Conservation (phyloP, 2,888 invertebrate genomes). For the Eumerus sabulonum region DNA sequence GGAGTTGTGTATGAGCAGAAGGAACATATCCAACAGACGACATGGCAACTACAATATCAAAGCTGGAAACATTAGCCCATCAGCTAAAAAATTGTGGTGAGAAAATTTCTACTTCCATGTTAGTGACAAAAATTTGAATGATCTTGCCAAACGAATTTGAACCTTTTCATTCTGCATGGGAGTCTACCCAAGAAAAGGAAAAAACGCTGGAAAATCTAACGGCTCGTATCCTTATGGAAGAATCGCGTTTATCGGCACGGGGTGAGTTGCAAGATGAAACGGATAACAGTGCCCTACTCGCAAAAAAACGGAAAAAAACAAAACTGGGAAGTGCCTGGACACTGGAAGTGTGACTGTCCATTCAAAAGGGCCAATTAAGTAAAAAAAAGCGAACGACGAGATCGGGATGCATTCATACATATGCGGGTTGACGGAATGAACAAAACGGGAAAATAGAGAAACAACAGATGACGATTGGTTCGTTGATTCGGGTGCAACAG, state of each 20-base stretch:
- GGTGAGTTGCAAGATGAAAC: neutral
- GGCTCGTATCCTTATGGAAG: constrained; percentile 32
- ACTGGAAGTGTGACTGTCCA: constrained; percentile 63
- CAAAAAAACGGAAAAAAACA: neutral
- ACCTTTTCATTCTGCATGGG: constrained; percentile 35
- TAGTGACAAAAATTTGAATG: constrained; percentile 35
- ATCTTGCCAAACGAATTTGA: constrained; percentile 18
- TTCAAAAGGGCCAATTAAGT: constrained; percentile 10
- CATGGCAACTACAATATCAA: constrained; percentile 51
- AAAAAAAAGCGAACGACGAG: neutral
- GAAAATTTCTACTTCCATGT: constrained; percentile 45
- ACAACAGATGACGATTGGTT: constrained; percentile 3
- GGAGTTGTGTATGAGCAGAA: constrained; percentile 24
- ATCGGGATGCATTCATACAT: constrained; percentile 2
- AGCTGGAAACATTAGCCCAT: constrained; percentile 36
- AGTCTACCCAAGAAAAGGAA: constrained; percentile 29
- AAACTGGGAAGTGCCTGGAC: constrained; percentile 59
- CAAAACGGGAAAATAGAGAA: constrained; percentile 24
- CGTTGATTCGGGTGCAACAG: constrained; percentile 25
- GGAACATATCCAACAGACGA: constrained; percentile 27
- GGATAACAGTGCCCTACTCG: constrained; percentile 18
- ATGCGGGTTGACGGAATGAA: neutral
- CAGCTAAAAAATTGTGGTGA: constrained; percentile 45
- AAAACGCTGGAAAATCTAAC: constrained; percentile 35
- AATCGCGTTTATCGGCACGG: constrained; percentile 7